Base-by-base conservation (phyloP, 2,113 vertebrate genomes). In the Gymnorhina tibicen region DNA sequence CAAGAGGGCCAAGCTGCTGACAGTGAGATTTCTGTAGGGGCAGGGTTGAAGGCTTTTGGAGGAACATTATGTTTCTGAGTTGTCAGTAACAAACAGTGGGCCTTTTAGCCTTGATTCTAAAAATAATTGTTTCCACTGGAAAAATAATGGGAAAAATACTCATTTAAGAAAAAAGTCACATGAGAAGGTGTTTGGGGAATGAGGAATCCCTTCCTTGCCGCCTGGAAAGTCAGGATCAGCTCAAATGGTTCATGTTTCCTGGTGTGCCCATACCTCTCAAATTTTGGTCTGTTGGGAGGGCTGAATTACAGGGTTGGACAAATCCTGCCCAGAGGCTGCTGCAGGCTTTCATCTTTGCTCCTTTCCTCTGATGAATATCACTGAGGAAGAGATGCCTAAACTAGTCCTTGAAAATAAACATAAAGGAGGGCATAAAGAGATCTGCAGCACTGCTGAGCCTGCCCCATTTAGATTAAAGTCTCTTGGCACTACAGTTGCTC, bases 311-410 rank as follows among this genome's bases (percentile, higher is more conserved):
- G 59, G 30, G 66, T 63, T 85, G 95, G 93, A 86, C 80, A 96
- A 97, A 96, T 96, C 94, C 89, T 92, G 80, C 97, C 93, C 88
- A 91, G 93, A 89, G 93, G 92, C 88, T 93, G 74, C 85, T 87
- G 10, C 84, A 77, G 85, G 70, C 84, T 93, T 95, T 89, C 89
- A 67, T 94, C 87, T 82, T 70, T 79, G 58, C 89, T 87, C 23
- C 77, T 85, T 49, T 68, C 56, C 50, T 86, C 52, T 78, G 77
- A 63, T 94, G 91, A 85, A 30, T 92, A 85, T 78, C 52, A 7
- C 63, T 16, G 64, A 91, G 64, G 73, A 86, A 85, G 53, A 89
- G 80, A 85, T 64, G 81, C 73, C 64, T 89, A 59, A 89, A 41
- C 47, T 85, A 56, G 87, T 89, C 60, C 66, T 92, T 1, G 6